phyloP scores from a whole-genome alignment of 2,888 invertebrate species.

The Lasioglossum lativentre region DNA sequence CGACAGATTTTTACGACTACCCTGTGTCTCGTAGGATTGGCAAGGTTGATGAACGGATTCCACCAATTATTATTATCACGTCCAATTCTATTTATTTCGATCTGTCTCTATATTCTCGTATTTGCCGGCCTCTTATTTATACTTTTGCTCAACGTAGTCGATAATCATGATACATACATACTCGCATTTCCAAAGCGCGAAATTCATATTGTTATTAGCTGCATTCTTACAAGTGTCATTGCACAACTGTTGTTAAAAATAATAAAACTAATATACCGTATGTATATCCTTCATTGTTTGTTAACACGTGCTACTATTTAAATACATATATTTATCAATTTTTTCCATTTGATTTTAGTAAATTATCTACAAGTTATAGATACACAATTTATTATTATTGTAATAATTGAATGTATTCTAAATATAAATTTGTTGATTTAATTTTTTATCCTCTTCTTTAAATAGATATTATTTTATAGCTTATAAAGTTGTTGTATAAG shows the following conservation, averaged over 20 bases:
- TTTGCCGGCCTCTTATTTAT: slow-evolving; percentile 21
- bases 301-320: no score
- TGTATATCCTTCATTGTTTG: neutral
- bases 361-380: neutral
- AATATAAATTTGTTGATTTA: no score
- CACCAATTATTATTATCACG: slow-evolving; percentile 2
- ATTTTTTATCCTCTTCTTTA: no score
- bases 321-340: no score
- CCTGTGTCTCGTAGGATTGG: neutral
- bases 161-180: slow-evolving; percentile 16
- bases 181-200: slow-evolving; percentile 44
- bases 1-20: slow-evolving; percentile 8
- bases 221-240: slow-evolving; percentile 55
- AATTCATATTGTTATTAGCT: slow-evolving; percentile 39
- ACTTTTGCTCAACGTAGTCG: slow-evolving; percentile 60
- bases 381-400: no score
- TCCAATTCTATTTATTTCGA: neutral
- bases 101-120: neutral
- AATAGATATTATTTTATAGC: no score
- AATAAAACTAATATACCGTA: slow-evolving; percentile 15
- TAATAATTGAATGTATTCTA: no score
- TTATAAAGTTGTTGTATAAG: no score
- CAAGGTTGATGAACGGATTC: neutral
- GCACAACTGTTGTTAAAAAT: slow-evolving; percentile 54
- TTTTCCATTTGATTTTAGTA: neutral